A percentile compares a stretch with the other conserved stretches of the same genome.
These are phyloP conservation scores for Sycophila texana DNA, from an alignment of 2,888 invertebrate genomes.

Conservation along the genomic window DNA sequence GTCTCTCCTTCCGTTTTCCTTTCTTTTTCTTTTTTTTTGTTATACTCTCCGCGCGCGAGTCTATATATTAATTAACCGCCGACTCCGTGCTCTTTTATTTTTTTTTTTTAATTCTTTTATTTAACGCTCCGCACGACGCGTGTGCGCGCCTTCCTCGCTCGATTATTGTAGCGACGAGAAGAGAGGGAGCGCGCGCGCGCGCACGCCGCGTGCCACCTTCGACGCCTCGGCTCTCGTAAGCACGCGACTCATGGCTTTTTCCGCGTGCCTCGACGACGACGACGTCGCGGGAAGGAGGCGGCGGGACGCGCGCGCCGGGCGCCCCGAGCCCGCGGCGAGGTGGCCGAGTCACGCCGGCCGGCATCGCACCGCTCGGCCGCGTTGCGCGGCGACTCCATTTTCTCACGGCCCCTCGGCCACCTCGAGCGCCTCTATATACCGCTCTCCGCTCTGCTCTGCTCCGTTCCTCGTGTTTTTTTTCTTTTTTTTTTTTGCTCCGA, in stretches of 20 bases:
- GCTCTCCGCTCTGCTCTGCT: not conserved
- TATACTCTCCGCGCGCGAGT: too few relatives aligned
- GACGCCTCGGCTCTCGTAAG: not conserved
- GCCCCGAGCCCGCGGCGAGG: constrained; percentile 7
- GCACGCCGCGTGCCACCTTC: not conserved
- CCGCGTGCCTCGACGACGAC: not conserved
- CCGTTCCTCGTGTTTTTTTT: too few relatives aligned
- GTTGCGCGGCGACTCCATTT: constrained; percentile 67
- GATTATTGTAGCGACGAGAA: not conserved
- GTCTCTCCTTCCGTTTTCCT: constrained; percentile 55
- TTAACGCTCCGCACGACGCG: not conserved
- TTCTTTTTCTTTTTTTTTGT: constrained; percentile 35
- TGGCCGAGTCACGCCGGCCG: constrained; percentile 46
- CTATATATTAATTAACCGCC: not conserved
- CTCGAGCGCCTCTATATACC: constrained; percentile 6
- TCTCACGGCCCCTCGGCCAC: constrained; percentile 17
- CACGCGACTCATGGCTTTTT: not conserved
- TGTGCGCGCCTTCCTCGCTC: not conserved
- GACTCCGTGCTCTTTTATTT: not conserved
- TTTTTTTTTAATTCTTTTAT: not conserved
- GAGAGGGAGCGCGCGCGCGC: not conserved
- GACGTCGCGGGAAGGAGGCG: constrained; percentile 35
- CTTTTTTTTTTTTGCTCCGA: too few relatives aligned
- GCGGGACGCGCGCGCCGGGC: constrained; percentile 38
- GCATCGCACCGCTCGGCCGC: constrained; percentile 33